These are phyloP conservation scores for Toxotes chatareus DNA, from an alignment of 2,113 vertebrate species.

Conservation along the genomic window DNA sequence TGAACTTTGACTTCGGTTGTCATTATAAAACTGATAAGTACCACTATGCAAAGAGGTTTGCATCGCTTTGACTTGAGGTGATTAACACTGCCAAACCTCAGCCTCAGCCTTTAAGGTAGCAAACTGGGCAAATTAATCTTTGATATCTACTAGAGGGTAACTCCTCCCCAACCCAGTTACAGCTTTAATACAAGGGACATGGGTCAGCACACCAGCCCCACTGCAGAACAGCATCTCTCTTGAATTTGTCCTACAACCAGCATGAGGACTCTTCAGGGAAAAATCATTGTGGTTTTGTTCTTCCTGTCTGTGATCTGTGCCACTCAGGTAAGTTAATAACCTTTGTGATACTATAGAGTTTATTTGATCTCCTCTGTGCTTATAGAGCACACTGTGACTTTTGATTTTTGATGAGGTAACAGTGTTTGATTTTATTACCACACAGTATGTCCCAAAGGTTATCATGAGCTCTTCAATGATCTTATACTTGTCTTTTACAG, in stretches of 20 bases:
- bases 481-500: slow-evolving; percentile 57
- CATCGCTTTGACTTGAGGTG: slow-evolving; percentile 22
- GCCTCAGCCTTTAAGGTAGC: slow-evolving; percentile 2
- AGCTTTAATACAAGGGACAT: slow-evolving; percentile 65
- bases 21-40: slow-evolving; percentile 72
- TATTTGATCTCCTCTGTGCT: not conserved
- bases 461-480: not conserved
- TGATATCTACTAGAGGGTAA: slow-evolving; percentile 4
- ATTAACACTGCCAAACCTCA: slow-evolving; percentile 22
- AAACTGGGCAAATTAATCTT: slow-evolving; percentile 15
- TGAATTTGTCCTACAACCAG: slow-evolving; percentile 8
- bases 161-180: slow-evolving; percentile 71
- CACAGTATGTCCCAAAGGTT: not conserved
- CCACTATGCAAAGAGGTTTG: not conserved
- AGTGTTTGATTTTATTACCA: not conserved
- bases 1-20: slow-evolving; percentile 63
- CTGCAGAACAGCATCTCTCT: not conserved
- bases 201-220: not conserved
- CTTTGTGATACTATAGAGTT: not conserved
- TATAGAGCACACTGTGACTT: not conserved
- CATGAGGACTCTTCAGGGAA: slow-evolving; percentile 73
- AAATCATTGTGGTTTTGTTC: slow-evolving; percentile 58
- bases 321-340: slow-evolving; percentile 70
- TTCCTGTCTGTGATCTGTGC: slow-evolving; percentile 68
- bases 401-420: not conserved